Base-by-base conservation (phyloP, 2,888 invertebrate species). In the Cerastoderma edule region DNA sequence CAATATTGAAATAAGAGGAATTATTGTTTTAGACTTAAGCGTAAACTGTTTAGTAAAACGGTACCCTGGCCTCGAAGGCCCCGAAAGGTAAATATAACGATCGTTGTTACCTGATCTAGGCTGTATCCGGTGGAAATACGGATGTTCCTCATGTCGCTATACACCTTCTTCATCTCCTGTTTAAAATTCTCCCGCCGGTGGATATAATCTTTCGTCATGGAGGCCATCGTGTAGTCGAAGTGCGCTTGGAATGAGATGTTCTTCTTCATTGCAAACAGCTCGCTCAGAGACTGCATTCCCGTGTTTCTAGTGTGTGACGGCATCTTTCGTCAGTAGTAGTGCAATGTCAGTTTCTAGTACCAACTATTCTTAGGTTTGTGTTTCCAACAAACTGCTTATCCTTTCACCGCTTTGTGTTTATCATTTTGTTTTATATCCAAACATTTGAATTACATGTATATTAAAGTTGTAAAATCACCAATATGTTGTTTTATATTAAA, bases 251-350 rank as follows among this genome's bases (percentile, higher is more conserved):
- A 73, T n/a, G 80, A 77, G 28, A 75, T 57, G 35, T 78, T 81
- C 64, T 77, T 81, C 64, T 81, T 78, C 77, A 74, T 72, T 6
- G 80, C 80, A 46, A 81, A 81, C 10, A 75, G 66, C 28, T 78
- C 80, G 46, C 67, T 70, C 19, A 70, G n/a, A 2, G 80, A 64
- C 28, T 57, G 63, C 53, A 81, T 60, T 0, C 75, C 77, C 0
- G 69, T 67, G 39, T 67, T 73, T 10, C 54, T 48, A 16, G 32
- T 57, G 24, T 32, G 24, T 27, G 71, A 56, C 69, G 50, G 50
- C 60, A 60, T 60, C 30, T 57, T 57, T 8, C 19, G n/a, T n/a
- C n/a, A n/a, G n/a, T n/a, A n/a, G n/a, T n/a, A n/a, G n/a, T n/a
- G n/a, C n/a, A n/a, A n/a, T n/a, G n/a, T n/a, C n/a, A n/a, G n/a